Evolutionary conservation across 2,888 invertebrate genomes (phyloP), one percentile per base, ranked within the genome.

Genomic region (Sinopyrophorus schimmeli): DNA sequence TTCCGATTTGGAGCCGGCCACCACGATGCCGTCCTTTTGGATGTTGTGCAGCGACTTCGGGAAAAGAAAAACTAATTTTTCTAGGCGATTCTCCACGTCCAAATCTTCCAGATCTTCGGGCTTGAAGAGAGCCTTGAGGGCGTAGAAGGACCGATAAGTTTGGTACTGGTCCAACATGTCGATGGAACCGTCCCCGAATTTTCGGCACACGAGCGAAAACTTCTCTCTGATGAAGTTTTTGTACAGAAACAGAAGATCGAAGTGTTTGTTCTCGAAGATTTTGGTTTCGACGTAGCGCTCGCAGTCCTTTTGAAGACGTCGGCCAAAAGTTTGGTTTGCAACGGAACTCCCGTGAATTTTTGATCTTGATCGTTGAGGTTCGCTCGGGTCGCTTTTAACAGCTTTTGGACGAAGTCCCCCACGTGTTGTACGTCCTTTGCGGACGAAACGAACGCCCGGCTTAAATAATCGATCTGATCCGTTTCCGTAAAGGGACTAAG

Each of bases 221-320:
- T 43, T 43, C 10, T 14, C 5, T 15, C 27, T 16, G 14, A 35
- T 27, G 17, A 43, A 43, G 5, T 27, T 4, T 11, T 35, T 17
- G n/a, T 43, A 43, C 9, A 43, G 27, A 18, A 35, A 20, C 11
- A 43, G 2, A 15, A 43, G 15, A 26, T 43, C 43, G n/a, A 35
- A 35, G 14, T 43, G 17, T 5, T 6, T 9, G 6, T 11, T 20
- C 4, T 11, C 26, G 17, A 43, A 20, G 4, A 26, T 4, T 7
- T 12, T 14, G 3, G 28, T 43, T 26, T 34, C 9, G 11, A 43
- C n/a, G 17, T 14, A 41, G 3, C 12, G 9, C 28, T 21, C 7
- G n/a, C 11, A 43, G 5, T 21, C 15, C 12, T 17, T 12, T 10
- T 12, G 14, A 41, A 41, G 6, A 32, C 41, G 5, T 41, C 31